Evolutionary conservation across 1,140 invertebrate genomes (phyloP).

Genomic region (Drosophila malerkotliana): DNA sequence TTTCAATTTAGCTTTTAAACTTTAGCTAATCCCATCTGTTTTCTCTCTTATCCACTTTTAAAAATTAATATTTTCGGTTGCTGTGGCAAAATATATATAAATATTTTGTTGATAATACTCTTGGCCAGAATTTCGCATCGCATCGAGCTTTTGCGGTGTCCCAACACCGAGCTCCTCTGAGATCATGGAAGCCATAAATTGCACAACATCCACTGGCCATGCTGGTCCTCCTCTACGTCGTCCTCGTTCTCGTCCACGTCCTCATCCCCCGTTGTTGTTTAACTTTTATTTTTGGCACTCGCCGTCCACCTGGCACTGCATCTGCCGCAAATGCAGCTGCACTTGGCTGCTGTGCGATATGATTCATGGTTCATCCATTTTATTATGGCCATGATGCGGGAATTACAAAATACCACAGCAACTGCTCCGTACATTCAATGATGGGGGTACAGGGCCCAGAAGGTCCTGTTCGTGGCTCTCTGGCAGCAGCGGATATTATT

Average conservation of each 20-base stretch:
- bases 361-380: constrained; percentile 30
- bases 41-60: constrained; percentile 17
- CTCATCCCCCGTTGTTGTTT: constrained; percentile 18
- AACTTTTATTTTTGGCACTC: constrained; percentile 39
- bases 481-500: constrained; percentile 13
- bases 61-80: constrained; percentile 37
- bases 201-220: constrained; percentile 33
- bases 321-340: constrained; percentile 9
- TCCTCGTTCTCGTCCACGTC: not conserved
- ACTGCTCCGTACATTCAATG: not conserved
- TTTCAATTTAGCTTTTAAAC: no score
- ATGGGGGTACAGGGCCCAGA: not conserved
- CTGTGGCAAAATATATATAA: constrained; percentile 26
- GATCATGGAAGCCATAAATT: constrained; percentile 40
- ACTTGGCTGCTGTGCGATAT: constrained; percentile 15
- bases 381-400: constrained; percentile 36
- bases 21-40: no score
- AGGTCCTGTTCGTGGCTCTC: not conserved
- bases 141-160: constrained; percentile 25
- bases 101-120: constrained; percentile 2
- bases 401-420: constrained; percentile 33
- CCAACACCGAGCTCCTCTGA: constrained; percentile 18
- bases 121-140: constrained; percentile 7
- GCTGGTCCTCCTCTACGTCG: not conserved
- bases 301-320: constrained; percentile 29